Conservation (phyloP, 64 coral and sea anemone genomes). For the Actinia equina region DNA sequence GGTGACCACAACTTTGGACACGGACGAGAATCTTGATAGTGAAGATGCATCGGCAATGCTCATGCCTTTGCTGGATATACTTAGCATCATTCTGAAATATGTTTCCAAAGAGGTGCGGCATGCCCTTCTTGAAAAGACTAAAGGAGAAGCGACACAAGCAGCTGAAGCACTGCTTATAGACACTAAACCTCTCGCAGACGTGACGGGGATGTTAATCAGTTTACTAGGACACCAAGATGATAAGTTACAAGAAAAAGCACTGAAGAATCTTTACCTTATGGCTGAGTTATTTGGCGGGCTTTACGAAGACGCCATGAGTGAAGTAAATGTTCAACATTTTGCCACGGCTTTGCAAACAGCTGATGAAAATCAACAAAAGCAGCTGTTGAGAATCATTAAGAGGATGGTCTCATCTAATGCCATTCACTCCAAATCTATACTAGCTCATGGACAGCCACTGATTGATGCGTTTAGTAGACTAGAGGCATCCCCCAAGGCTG, state of each 20-base stretch:
- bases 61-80: slow-evolving; percentile 75
- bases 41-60: slow-evolving; percentile 30
- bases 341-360: slow-evolving; percentile 59
- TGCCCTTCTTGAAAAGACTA: slow-evolving; percentile 58
- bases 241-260: slow-evolving; percentile 74
- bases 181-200: slow-evolving; percentile 82
- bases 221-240: slow-evolving; percentile 65
- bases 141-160: slow-evolving; percentile 36
- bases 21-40: not conserved
- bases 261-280: slow-evolving; percentile 72
- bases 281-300: slow-evolving; percentile 92
- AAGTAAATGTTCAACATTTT: slow-evolving; percentile 64
- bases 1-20: slow-evolving; percentile 33
- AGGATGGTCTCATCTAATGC: slow-evolving; percentile 73
- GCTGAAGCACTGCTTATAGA: slow-evolving; percentile 75
- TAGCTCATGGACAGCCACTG: slow-evolving; percentile 32
- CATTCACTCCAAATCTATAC: slow-evolving; percentile 19
- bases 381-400: slow-evolving; percentile 86
- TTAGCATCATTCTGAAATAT: slow-evolving; percentile 77
- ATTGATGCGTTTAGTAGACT: slow-evolving; percentile 49
- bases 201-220: slow-evolving; percentile 86
- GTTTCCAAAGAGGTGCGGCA: slow-evolving; percentile 85
- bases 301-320: slow-evolving; percentile 78
- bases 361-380: slow-evolving; percentile 78
- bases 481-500: slow-evolving; percentile 3